Evolutionary conservation across 2,113 vertebrate genomes (phyloP).

Genomic region (Pterocles gutturalis): DNA sequence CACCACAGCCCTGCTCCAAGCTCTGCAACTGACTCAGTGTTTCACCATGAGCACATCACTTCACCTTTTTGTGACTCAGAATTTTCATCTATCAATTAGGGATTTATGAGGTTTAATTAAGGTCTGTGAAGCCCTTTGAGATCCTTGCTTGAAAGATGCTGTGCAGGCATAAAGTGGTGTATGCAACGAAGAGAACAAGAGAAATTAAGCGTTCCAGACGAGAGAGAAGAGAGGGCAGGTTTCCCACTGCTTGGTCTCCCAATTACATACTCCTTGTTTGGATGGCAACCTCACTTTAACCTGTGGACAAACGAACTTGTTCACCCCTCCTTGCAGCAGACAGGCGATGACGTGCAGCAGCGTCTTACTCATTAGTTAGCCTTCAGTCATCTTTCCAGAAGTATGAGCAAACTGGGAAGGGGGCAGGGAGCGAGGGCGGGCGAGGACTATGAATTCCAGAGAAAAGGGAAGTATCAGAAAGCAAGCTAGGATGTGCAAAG

Average conservation of each 20-base stretch:
- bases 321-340: slow-evolving; percentile 74
- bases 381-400: slow-evolving; percentile 77
- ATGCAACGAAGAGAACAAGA: slow-evolving; percentile 14
- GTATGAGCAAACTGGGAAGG: slow-evolving; percentile 71
- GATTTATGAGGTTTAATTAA: slow-evolving; percentile 66
- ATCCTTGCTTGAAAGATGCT: slow-evolving; percentile 43
- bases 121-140: slow-evolving; percentile 31
- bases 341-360: slow-evolving; percentile 64
- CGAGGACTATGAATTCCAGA: slow-evolving; percentile 43
- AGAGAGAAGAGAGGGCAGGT: slow-evolving; percentile 37
- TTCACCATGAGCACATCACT: not conserved
- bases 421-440: slow-evolving; percentile 30
- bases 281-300: slow-evolving; percentile 48
- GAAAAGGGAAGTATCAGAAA: slow-evolving; percentile 69
- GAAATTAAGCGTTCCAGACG: slow-evolving; percentile 45
- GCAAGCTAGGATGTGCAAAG: slow-evolving; percentile 62
- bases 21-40: slow-evolving; percentile 13
- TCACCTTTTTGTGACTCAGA: slow-evolving; percentile 55
- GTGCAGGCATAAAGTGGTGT: slow-evolving; percentile 43
- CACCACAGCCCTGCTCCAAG: not conserved
- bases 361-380: slow-evolving; percentile 75
- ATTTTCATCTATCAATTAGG: slow-evolving; percentile 54
- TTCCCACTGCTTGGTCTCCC: slow-evolving; percentile 48
- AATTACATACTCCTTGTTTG: slow-evolving; percentile 26
- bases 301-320: slow-evolving; percentile 71